These are phyloP conservation scores for Thera britannica DNA, from an alignment of 2,888 invertebrate genomes.

Conservation along the genomic window DNA sequence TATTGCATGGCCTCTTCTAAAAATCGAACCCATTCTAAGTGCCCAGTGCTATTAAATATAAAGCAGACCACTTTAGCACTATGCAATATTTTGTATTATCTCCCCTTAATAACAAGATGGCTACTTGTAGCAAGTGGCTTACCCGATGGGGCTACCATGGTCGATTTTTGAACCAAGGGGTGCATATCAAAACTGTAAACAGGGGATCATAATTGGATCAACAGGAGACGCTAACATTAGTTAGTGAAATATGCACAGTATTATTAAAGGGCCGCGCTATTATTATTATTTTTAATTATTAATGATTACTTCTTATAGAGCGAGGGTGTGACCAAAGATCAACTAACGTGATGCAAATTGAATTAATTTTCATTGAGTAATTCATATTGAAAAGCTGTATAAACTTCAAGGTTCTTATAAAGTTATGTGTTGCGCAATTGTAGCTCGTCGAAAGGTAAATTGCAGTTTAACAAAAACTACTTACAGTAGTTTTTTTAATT, in stretches of 20 bases:
- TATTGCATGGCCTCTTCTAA: background rate
- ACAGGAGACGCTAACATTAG: conserved; percentile 67
- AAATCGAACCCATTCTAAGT: background rate
- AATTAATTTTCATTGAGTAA: background rate
- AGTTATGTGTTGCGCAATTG: too few relatives aligned
- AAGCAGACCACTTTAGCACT: background rate
- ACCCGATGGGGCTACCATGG: background rate
- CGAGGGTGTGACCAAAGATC: background rate
- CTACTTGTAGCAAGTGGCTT: conserved; percentile 1
- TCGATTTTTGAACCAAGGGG: conserved; percentile 48
- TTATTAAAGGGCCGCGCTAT: conserved; percentile 57
- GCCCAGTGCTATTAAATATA: background rate
- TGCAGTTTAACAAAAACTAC: too few relatives aligned
- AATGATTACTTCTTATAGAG: conserved; percentile 39
- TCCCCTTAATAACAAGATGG: conserved; percentile 2
- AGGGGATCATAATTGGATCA: conserved; percentile 68
- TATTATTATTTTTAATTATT: conserved; percentile 65
- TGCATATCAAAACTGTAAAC: conserved; percentile 59
- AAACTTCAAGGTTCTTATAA: background rate
- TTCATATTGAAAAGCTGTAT: background rate
- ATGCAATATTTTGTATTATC: conserved; percentile 2
- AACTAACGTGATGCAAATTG: background rate
- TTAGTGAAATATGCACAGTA: conserved; percentile 72
- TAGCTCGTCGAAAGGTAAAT: too few relatives aligned
- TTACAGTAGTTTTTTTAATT: too few relatives aligned